These are phyloP conservation scores for Azorinus chamasolen DNA, from an alignment of 2,888 invertebrate species.

Conservation along the genomic window DNA sequence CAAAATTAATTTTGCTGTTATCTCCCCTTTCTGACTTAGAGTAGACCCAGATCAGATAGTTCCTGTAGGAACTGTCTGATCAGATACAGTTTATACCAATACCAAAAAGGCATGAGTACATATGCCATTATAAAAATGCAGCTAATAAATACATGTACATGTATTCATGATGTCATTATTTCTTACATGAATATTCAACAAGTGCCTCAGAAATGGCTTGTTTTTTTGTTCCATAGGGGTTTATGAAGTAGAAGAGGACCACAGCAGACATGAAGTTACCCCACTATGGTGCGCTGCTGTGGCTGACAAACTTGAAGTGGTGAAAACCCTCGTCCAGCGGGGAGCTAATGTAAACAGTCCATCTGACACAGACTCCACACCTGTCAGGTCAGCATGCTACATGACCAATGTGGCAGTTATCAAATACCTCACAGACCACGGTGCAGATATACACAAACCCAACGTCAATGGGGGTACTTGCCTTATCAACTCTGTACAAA, in stretches of 20 bases:
- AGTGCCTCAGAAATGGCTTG: too few relatives aligned
- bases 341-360: conserved; percentile 95
- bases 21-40: too few relatives aligned
- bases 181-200: too few relatives aligned
- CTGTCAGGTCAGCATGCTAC: conserved; percentile 96
- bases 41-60: too few relatives aligned
- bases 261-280: conserved; percentile 93
- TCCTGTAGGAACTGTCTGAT: too few relatives aligned
- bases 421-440: conserved; percentile 83
- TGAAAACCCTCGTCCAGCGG: conserved; percentile 92
- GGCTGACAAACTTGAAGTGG: conserved; percentile 92
- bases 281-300: conserved; percentile 98
- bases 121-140: too few relatives aligned
- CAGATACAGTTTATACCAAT: too few relatives aligned
- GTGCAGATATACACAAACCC: conserved; percentile 90
- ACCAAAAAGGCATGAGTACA: too few relatives aligned
- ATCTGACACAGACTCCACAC: conserved; percentile 94
- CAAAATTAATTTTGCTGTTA: too few relatives aligned
- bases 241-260: conserved; percentile 92
- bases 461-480: conserved; percentile 98
- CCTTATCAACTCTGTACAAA: conserved; percentile 97
- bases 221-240: conserved; percentile 67
- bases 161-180: too few relatives aligned
- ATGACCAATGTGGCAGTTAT: conserved; percentile 88
- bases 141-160: too few relatives aligned